A percentile compares a stretch with the other conserved stretches of the same genome.
These are phyloP conservation scores for Agonopterix subpropinquella DNA, from an alignment of 2,888 invertebrate genomes.

Conservation along the genomic window DNA sequence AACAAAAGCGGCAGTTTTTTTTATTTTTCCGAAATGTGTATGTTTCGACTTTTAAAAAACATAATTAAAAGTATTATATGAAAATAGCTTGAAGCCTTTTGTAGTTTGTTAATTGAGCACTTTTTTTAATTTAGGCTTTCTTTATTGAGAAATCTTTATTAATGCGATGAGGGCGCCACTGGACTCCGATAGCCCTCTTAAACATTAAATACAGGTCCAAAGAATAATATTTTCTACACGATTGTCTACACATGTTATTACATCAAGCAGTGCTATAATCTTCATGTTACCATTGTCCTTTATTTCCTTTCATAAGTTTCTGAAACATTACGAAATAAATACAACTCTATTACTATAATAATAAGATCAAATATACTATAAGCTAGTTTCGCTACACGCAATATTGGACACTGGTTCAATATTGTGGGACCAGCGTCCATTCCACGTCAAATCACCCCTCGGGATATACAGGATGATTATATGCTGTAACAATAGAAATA, in stretches of 20 bases:
- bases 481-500: no score
- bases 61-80: no score
- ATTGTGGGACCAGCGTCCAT: constrained; percentile 20
- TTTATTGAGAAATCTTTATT: no score
- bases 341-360: neutral
- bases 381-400: constrained; percentile 13
- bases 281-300: constrained; percentile 36
- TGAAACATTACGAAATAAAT: neutral
- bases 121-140: no score
- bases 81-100: no score
- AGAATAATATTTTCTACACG: constrained; percentile 40
- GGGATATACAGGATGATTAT: constrained; percentile 17
- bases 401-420: constrained; percentile 25
- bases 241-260: constrained; percentile 44
- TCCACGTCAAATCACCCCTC: constrained; percentile 31
- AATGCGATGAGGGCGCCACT: no score
- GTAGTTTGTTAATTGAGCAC: no score
- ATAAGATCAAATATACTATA: neutral
- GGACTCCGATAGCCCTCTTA: no score
- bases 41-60: no score
- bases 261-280: constrained; percentile 27
- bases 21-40: no score
- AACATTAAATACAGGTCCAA: constrained; percentile 6
- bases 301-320: constrained; percentile 13
- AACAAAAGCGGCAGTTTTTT: no score